Evolutionary conservation across 2,888 invertebrate species (phyloP), one percentile per base, ranked within the genome.

Genomic region (Antheraea assamensis): DNA sequence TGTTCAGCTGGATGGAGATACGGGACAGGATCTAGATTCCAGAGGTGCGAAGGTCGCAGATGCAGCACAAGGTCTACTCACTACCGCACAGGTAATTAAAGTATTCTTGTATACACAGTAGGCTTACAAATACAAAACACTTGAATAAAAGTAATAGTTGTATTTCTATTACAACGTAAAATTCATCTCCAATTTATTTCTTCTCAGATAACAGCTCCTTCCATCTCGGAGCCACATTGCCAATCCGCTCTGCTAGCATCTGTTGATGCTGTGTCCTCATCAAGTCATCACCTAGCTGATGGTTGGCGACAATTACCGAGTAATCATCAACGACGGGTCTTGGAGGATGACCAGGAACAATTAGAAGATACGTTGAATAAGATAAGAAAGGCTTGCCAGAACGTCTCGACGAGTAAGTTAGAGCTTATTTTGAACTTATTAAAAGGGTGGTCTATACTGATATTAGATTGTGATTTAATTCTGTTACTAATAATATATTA

Each of bases 171-270:
- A 13, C n/a, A 19, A 4, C n/a, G n/a, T n/a, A 55, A 4, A n/a
- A n/a, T 5, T 55, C n/a, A 4, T 24, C 8, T 52, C 52, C 52
- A 58, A n/a, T 61, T 61, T 13, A 17, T 30, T 27, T 3, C 27
- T 10, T 3, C 13, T 30, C 76, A 88, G 88, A 76, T 88, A 64
- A 85, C 85, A 71, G 83, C 84, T 0, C 78, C 87, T 10, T 81
- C 82, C 0, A 83, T 87, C n/a, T 78, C 83, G 1, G 83, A 85
- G 13, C 77, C 78, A 0, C 79, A 78, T 17, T 85, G 87, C 76
- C 84, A 83, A 58, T 47, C 82, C 0, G 78, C 82, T 0, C 75
- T 89, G 1, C 74, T 85, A 2, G 77, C 79, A 0, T 81, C 87
- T 0, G 80, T 79, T 0, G 83, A 83, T 15, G 77, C 75, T 0